phyloP scores from a whole-genome alignment of 1,140 invertebrate genomes.

The Patella vulgata region DNA sequence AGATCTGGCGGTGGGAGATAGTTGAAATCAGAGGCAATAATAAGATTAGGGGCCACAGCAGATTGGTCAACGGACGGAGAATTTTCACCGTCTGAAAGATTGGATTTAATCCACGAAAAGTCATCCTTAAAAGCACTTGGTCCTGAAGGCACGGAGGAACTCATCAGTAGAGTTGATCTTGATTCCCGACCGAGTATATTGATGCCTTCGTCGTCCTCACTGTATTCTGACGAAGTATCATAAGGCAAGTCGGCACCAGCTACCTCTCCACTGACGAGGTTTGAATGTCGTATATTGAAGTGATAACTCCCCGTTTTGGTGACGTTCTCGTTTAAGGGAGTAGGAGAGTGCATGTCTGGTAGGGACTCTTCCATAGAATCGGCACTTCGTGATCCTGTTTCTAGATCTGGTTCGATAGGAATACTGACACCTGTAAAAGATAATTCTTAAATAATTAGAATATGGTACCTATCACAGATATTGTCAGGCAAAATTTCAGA shows the following conservation, averaged over 20 bases:
- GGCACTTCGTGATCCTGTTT: slow-evolving; percentile 54
- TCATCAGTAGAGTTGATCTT: not conserved
- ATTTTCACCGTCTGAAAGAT: not conserved
- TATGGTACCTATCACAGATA: too few species aligned
- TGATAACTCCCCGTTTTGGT: not conserved
- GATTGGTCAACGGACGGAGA: not conserved
- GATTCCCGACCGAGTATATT: slow-evolving; percentile 1
- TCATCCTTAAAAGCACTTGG: not conserved
- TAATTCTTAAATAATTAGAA: too few species aligned
- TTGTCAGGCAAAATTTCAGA: too few species aligned
- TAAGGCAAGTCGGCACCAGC: slow-evolving; percentile 1
- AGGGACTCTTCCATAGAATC: slow-evolving; percentile 55
- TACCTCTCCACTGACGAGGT: not conserved
- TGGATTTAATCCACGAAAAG: not conserved
- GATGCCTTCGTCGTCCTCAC: slow-evolving; percentile 8
- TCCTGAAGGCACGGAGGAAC: not conserved
- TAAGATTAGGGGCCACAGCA: not conserved
- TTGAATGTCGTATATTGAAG: not conserved
- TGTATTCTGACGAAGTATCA: not conserved
- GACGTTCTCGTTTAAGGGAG: slow-evolving; percentile 1
- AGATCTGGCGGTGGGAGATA: not conserved
- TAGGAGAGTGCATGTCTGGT: slow-evolving; percentile 45
- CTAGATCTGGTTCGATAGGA: slow-evolving; percentile 42
- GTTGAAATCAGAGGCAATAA: not conserved
- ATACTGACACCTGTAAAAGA: slow-evolving; percentile 9